Conservation (phyloP, 2,797 vertebrate species). For the Pangasius mekongensis region DNA sequence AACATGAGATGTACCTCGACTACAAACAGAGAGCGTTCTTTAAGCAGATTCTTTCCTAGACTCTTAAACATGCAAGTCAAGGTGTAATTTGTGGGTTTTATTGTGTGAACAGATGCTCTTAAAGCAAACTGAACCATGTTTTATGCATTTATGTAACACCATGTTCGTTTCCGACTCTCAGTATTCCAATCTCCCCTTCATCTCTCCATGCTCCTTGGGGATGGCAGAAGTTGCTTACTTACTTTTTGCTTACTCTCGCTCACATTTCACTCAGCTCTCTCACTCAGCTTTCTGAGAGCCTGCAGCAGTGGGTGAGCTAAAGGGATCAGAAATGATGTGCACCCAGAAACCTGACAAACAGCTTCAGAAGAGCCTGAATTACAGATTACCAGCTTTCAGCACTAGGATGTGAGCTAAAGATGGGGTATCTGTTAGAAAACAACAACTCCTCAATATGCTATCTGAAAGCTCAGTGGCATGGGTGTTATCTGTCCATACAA, state of each 20-base stretch:
- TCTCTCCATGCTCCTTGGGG: neutral
- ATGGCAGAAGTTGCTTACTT: slow-evolving; percentile 11
- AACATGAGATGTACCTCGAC: slow-evolving; percentile 18
- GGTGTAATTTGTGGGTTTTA: neutral
- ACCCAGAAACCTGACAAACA: slow-evolving; percentile 47
- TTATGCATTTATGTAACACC: neutral
- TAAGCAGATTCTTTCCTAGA: neutral
- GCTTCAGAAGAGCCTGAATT: slow-evolving; percentile 28
- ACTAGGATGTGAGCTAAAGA: slow-evolving; percentile 33
- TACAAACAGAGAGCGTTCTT: neutral
- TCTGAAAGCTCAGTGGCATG: neutral
- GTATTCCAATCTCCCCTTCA: neutral
- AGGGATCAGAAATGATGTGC: slow-evolving; percentile 56
- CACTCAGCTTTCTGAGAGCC: slow-evolving; percentile 41
- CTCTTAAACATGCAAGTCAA: neutral
- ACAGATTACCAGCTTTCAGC: slow-evolving; percentile 29
- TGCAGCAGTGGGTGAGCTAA: slow-evolving; percentile 47
- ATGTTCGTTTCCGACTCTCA: neutral
- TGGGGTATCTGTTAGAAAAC: slow-evolving; percentile 3
- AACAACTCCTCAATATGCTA: slow-evolving; percentile 1
- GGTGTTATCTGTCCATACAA: neutral
- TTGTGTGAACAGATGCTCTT: slow-evolving; percentile 22
- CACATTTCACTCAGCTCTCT: slow-evolving; percentile 49
- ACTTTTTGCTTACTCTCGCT: neutral
- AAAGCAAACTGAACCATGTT: neutral